Evolutionary conservation across 2,113 vertebrate species (phyloP), one percentile per base, ranked within the genome.

Genomic region (Mirounga angustirostris): DNA sequence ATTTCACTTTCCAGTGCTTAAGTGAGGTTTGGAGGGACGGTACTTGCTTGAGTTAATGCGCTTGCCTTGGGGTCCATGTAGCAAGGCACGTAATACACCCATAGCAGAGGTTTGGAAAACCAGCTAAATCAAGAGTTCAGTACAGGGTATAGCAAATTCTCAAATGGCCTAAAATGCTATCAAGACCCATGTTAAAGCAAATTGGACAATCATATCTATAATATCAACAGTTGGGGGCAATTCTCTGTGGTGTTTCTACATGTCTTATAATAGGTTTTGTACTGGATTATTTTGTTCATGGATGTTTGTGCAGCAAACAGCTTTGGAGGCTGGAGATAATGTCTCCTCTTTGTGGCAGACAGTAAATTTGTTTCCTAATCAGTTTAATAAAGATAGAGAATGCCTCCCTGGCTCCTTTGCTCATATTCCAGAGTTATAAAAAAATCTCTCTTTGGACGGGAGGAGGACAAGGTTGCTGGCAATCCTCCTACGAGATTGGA

Each of bases 11-110:
- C 12, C 6, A 50, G 2, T 21, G 2, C 5, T 26, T 7, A 26
- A 33, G 8, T 22, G 8, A 26, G 0, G 1, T 33, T 78, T 67
- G 19, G 3, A n/a, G 33, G 14, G 7, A 28, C 7, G 13, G 11
- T 40, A 67, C 7, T 33, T 65, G 59, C 15, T 56, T 78, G 33
- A 74, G 9, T 90, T 90, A 80, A 67, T 78, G 18, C 28, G 15
- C 11, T 85, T 95, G 7, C 73, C 58, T 54, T n/a, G 16, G 58
- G 4, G 5, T 52, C n/a, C 19, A 24, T 22, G 4, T 13, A 52
- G 56, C 14, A 73, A 63, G 4, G 4, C 61, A 80, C 50, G 24
- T 46, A 90, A 19, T 9, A 50, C 80, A 40, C 28, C 46, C 73
- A 15, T 33, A 63, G 46, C 19, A 67, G 63, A 80, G 2, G 16